A percentile compares a stretch with the other conserved stretches of the same genome.
phyloP scores from a whole-genome alignment of 2,113 vertebrate genomes.

The Rhegmatorhina hoffmannsi region DNA sequence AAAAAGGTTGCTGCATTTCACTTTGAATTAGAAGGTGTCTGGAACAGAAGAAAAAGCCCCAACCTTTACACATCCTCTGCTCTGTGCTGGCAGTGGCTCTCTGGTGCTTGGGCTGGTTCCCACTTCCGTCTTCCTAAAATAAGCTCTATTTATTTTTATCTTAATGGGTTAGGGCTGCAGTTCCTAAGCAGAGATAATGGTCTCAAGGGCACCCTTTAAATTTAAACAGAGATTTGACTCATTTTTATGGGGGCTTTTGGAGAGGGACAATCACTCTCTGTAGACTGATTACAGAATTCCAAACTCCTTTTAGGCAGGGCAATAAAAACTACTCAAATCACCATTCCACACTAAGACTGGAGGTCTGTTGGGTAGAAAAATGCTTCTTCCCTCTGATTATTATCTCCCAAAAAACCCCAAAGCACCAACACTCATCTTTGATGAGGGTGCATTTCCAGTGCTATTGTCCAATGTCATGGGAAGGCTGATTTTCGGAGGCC shows the following conservation, averaged over 20 bases:
- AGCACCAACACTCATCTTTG: not conserved
- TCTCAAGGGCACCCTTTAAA: constrained; percentile 28
- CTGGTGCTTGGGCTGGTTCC: constrained; percentile 7
- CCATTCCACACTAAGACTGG: not conserved
- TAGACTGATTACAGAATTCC: constrained; percentile 20
- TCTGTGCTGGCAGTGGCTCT: not conserved
- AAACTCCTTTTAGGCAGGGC: constrained; percentile 19
- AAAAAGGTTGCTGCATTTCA: not conserved
- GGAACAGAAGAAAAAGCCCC: not conserved
- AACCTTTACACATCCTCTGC: not conserved
- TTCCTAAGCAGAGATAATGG: constrained; percentile 9
- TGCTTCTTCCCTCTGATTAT: not conserved
- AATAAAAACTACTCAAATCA: constrained; percentile 51
- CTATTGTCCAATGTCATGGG: not conserved
- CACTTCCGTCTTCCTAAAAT: constrained; percentile 26
- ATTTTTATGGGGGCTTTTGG: constrained; percentile 52
- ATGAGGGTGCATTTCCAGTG: not conserved
- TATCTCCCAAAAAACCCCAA: not conserved
- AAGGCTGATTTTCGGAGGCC: not conserved
- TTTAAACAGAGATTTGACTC: constrained; percentile 47
- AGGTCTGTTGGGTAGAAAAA: not conserved
- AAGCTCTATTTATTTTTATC: constrained; percentile 61
- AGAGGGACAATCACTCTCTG: constrained; percentile 52
- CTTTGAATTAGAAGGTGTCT: not conserved
- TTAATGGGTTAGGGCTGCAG: constrained; percentile 28